These are phyloP conservation scores for Silurus asotus DNA, from an alignment of 2,113 vertebrate species.

Conservation along the genomic window DNA sequence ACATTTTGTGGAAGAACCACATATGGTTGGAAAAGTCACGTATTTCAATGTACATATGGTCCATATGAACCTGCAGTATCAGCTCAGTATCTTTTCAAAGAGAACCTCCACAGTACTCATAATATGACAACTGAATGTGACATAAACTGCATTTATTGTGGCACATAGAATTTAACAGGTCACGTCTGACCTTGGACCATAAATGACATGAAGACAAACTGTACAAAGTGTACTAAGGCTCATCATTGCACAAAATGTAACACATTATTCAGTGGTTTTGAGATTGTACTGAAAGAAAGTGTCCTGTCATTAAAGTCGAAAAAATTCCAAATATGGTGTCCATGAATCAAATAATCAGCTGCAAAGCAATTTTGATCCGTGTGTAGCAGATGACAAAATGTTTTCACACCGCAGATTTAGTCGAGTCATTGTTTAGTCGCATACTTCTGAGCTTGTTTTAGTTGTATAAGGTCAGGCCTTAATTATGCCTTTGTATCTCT, in stretches of 20 bases:
- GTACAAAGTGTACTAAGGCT: neutral
- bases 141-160: neutral
- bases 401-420: neutral
- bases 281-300: neutral
- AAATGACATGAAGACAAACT: neutral
- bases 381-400: neutral
- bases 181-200: neutral
- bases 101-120: neutral
- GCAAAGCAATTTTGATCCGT: no score
- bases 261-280: neutral
- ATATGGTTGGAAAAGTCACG: no score
- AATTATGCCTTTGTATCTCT: neutral
- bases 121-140: neutral
- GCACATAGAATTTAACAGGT: neutral
- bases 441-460: neutral
- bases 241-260: neutral
- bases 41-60: no score
- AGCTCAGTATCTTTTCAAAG: neutral
- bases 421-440: neutral
- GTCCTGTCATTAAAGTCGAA: neutral
- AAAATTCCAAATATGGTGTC: neutral
- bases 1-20: no score
- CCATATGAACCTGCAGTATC: neutral
- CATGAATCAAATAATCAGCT: neutral
- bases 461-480: neutral